phyloP scores from a whole-genome alignment of 2,797 vertebrate species.

The Tokudaia tokunoshimensis region DNA sequence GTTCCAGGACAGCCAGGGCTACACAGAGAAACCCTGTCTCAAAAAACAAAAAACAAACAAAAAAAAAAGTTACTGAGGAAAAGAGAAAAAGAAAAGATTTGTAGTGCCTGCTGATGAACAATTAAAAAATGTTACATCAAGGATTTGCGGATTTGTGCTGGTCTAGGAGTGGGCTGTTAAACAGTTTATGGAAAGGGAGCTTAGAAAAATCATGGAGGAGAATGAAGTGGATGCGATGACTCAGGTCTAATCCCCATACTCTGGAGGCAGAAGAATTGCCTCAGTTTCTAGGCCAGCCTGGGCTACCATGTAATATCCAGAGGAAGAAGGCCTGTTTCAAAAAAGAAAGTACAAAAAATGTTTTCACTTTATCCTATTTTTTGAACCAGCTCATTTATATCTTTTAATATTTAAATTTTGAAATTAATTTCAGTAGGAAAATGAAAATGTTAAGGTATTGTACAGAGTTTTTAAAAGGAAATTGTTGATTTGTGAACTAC shows the following conservation, averaged over 20 bases:
- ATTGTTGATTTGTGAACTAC: conserved; percentile 29
- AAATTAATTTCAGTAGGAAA: conserved; percentile 53
- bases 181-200: not conserved
- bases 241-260: not conserved
- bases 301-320: not conserved
- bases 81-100: conserved; percentile 25
- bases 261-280: not conserved
- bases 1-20: too few species aligned
- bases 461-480: conserved; percentile 46
- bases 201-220: not conserved
- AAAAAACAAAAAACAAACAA: too few species aligned
- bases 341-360: not conserved
- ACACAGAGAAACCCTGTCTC: too few species aligned
- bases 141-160: conserved; percentile 18
- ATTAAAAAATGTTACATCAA: conserved; percentile 32
- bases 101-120: not conserved
- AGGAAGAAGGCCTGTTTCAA: too few species aligned
- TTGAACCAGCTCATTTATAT: conserved; percentile 40
- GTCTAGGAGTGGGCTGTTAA: too few species aligned
- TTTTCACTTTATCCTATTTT: not conserved
- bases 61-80: not conserved
- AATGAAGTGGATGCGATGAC: not conserved
- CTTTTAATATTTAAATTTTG: conserved; percentile 52
- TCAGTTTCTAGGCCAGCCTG: not conserved
- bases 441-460: not conserved